A percentile compares a stretch with the other conserved stretches of the same genome.
Evolutionary conservation across 2,797 vertebrate genomes (phyloP).

Genomic region (Heteromormyrus szaboi): DNA sequence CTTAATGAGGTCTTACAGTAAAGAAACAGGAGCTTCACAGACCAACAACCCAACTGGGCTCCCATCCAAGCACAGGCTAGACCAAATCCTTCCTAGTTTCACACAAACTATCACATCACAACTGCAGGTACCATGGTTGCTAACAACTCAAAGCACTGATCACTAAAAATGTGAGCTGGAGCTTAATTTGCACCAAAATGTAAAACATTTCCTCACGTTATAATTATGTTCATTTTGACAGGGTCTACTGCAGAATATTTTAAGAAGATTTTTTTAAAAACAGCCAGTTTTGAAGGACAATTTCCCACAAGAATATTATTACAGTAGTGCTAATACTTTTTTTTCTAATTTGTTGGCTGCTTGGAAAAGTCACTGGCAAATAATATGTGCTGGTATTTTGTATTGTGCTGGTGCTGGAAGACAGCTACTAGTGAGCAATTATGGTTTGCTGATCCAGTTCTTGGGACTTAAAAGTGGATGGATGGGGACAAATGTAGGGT

Average conservation of each 20-base stretch:
- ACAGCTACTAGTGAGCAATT: neutral
- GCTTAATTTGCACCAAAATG: neutral
- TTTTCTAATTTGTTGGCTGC: slow-evolving; percentile 3
- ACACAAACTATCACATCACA: no score
- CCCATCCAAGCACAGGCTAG: no score
- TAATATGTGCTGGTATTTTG: neutral
- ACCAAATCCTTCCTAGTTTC: no score
- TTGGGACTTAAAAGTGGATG: neutral
- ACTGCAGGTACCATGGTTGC: no score
- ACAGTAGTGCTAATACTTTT: neutral
- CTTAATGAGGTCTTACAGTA: no score
- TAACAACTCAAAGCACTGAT: no score
- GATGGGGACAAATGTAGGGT: neutral
- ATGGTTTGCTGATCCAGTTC: neutral
- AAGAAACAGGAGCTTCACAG: no score
- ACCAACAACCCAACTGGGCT: no score
- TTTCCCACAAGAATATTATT: neutral
- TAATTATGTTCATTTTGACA: neutral
- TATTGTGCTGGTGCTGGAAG: neutral
- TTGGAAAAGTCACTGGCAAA: neutral
- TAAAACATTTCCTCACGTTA: neutral
- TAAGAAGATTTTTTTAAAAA: neutral
- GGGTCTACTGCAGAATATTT: neutral
- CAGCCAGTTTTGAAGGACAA: neutral
- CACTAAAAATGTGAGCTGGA: no score